phyloP scores from a whole-genome alignment of 2,888 invertebrate species.

The Apamea crenata region DNA sequence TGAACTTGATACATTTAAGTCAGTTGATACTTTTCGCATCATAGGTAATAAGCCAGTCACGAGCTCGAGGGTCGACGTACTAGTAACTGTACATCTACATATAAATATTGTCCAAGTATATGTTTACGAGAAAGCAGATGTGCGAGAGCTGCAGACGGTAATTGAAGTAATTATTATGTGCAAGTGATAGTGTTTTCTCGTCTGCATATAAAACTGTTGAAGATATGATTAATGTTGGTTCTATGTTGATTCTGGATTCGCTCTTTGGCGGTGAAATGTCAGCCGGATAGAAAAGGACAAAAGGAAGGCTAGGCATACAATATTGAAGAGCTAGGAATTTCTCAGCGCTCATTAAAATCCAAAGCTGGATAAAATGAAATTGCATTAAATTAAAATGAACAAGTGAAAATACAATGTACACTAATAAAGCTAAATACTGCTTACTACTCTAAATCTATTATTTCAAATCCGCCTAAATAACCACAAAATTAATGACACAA shows the following conservation, averaged over 20 bases:
- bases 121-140: constrained; percentile 45
- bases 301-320: background rate
- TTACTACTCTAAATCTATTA: background rate
- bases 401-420: background rate
- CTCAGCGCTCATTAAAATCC: background rate
- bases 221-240: background rate
- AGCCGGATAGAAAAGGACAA: background rate
- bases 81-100: constrained; percentile 71
- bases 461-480: background rate
- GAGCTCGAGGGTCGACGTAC: constrained; percentile 76
- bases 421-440: background rate
- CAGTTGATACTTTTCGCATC: constrained; percentile 66
- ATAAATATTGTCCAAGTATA: constrained; percentile 59
- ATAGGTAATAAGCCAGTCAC: constrained; percentile 76
- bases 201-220: background rate
- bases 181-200: constrained; percentile 23
- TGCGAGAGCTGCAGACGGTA: constrained; percentile 13
- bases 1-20: constrained; percentile 71
- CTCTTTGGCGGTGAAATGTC: background rate
- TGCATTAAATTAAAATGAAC: background rate
- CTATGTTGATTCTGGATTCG: background rate
- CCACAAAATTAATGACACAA: background rate
- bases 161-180: constrained; percentile 26
- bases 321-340: background rate
- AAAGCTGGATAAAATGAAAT: background rate